Percentiles rank a stretch among this genome's conserved stretches.
Conservation (phyloP, 1,140 invertebrate genomes). For the Aradophagus sp. region DNA sequence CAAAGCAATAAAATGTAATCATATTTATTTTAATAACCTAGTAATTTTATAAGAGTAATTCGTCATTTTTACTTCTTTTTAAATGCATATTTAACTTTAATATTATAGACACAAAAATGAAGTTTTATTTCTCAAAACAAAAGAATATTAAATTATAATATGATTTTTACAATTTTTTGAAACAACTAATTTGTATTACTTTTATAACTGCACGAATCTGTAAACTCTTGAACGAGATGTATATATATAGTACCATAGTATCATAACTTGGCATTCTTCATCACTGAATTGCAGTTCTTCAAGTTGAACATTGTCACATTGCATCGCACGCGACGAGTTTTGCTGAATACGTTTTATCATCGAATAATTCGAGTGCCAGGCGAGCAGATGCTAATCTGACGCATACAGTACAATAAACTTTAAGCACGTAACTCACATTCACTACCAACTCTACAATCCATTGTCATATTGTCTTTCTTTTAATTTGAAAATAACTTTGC, state of each 20-base stretch:
- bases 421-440: constrained; percentile 16
- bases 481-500: constrained; percentile 17
- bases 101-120: too few relatives aligned
- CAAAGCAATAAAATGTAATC: too few relatives aligned
- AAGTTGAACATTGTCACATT: constrained; percentile 26
- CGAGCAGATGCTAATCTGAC: constrained; percentile 43
- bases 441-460: constrained; percentile 9
- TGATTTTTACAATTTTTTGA: too few relatives aligned
- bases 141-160: too few relatives aligned
- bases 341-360: constrained; percentile 46
- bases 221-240: too few relatives aligned
- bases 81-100: too few relatives aligned
- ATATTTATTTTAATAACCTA: too few relatives aligned
- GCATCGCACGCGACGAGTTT: constrained; percentile 17
- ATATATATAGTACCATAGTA: constrained; percentile 19
- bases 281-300: constrained; percentile 20
- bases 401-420: constrained; percentile 26
- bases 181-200: too few relatives aligned
- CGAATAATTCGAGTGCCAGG: constrained; percentile 38
- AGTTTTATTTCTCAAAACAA: too few relatives aligned
- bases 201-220: too few relatives aligned
- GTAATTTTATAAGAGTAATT: too few relatives aligned
- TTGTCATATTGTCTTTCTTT: constrained; percentile 6
- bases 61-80: too few relatives aligned
- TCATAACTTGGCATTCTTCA: constrained; percentile 33